Evolutionary conservation across 2,888 invertebrate species (phyloP), one percentile per base, ranked within the genome.

Genomic region (Megalurothrips usitatus): DNA sequence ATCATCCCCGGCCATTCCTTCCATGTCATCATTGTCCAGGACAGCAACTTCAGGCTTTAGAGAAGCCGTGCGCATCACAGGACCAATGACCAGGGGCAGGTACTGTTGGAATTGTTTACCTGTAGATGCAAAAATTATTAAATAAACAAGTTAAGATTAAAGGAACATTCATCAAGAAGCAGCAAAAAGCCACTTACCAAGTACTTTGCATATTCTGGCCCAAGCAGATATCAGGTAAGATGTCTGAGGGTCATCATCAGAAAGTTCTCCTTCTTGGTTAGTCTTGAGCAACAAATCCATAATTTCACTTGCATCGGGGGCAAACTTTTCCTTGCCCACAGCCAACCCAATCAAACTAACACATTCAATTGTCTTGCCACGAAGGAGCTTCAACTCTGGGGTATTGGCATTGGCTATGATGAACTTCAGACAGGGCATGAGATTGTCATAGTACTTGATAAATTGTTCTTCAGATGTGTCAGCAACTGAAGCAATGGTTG

Each of bases 291-390:
- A 89, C 89, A 98, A 91, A 85, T 97, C 94, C 98, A 99, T 99
- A 23, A 99, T 94, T 87, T 97, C 97, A 81, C 94, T 94, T 0
- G 98, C 98, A 87, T 99, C 98, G 8, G 90, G 88, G 87, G 94
- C 92, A 87, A 98, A 98, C 89, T 88, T 88, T 26, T 88, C 88
- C 79, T 86, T 85, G 14, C 88, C 88, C 79, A 88, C 87, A 82
- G 88, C 88, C 86, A 88, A 84, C 85, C 99, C 99, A 87, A 99
- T 99, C 82, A 99, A 91, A 86, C 98, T 98, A 84, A 99, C 97
- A 86, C 99, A 99, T 88, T 99, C 99, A 84, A 99, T 99, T 1
- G 99, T 97, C 89, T 99, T 99, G 82, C 99, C 99, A 81, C 99
- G 91, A 63, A 99, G 89, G 88, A 98, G 91, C 86, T 96, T 94